Evolutionary conservation across 2,797 vertebrate species (phyloP), one percentile per base, ranked within the genome.

Genomic region (Diglossa cyanea): DNA sequence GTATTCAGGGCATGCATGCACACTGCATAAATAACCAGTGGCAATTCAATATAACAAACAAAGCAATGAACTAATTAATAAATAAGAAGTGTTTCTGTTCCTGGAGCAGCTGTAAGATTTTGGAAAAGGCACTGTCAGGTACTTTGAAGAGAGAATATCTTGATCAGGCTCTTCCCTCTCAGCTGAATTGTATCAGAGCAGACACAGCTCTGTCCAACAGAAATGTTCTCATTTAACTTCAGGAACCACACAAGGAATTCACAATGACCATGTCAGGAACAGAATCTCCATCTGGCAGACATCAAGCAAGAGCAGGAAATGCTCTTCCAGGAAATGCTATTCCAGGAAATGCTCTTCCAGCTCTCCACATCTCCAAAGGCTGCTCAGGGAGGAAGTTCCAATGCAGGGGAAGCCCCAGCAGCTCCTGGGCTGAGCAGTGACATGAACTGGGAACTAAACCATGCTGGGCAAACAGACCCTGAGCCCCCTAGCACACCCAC

Each of bases 401-500:
- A n/a, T 0, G 16, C 0, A 62, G 11, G 12, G 15, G 33, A 82
- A 68, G 35, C 28, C 3, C 18, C 33, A 61, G 66, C 16, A 94
- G 71, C 20, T 81, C 39, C 47, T 40, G 40, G 31, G 31, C 62
- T 54, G 24, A 75, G 54, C 47, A 44, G 23, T 3, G 55, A 31
- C 14, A 28, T 3, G 21, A 60, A 44, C 0, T 9, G 6, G 57
- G 60, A 83, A 21, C 17, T 2, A 25, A 65, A 24, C 30, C 1
- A 9, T 0, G 7, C 1, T 30, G 54, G 24, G 33, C 58, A 37
- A 40, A 20, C 6, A 91, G 44, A 53, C 2, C 25, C 23, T 3
- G 40, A 28, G 20, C 25, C 19, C 21, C 11, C 28, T 37, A 25
- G 9, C 21, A 33, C 28, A 82, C 98, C 18, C 80, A 99, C 99